These are phyloP conservation scores for Puntigrus tetrazona DNA, from an alignment of 2,113 vertebrate genomes.

Conservation along the genomic window DNA sequence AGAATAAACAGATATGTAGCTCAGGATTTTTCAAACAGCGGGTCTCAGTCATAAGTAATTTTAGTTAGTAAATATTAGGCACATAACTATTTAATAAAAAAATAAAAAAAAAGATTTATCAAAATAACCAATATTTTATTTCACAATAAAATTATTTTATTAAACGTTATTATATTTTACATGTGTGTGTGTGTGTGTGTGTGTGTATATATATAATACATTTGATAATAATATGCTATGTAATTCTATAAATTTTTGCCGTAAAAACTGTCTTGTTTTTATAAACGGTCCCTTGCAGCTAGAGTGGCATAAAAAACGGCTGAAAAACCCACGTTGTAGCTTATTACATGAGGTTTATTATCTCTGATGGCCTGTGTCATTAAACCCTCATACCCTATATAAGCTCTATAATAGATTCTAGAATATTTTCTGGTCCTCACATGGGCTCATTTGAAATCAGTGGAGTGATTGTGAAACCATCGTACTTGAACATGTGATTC, in stretches of 20 bases:
- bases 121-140: neutral
- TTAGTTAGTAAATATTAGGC: neutral
- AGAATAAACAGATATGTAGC: no score
- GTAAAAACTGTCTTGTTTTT: no score
- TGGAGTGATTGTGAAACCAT: constrained; percentile 42
- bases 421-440: constrained; percentile 23
- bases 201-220: no score
- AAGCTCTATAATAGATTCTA: constrained; percentile 15
- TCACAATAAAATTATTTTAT: no score
- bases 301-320: neutral
- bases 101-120: neutral
- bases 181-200: no score
- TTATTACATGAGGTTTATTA: constrained; percentile 47
- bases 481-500: constrained; percentile 33
- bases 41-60: neutral
- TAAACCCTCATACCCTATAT: constrained; percentile 21
- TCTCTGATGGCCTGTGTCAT: constrained; percentile 28
- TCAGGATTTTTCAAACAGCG: no score
- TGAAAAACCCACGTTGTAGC: constrained; percentile 35
- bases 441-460: constrained; percentile 43
- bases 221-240: no score
- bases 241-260: no score
- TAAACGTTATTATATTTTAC: no score
- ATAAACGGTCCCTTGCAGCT: neutral
- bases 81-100: no score